Evolutionary conservation across 2,888 invertebrate species (phyloP).

Genomic region (Drosophila neoperkinsi): DNA sequence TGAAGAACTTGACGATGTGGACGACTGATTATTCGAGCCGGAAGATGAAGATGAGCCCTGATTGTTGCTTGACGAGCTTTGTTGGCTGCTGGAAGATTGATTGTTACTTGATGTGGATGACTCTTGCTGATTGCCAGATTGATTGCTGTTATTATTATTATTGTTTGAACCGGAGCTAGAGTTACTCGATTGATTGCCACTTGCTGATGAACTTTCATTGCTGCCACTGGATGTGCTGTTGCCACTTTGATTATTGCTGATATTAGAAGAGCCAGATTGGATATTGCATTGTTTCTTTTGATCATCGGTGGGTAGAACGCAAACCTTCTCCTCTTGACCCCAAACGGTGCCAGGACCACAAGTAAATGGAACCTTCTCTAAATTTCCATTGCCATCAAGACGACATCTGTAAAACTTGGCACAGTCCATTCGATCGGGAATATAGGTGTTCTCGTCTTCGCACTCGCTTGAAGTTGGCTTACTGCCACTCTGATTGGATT

Average conservation of each 20-base stretch:
- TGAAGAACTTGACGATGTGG: constrained; percentile 36
- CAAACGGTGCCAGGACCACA: constrained; percentile 87
- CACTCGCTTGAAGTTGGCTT: constrained; percentile 73
- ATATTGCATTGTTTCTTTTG: constrained; percentile 75
- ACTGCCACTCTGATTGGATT: constrained; percentile 20
- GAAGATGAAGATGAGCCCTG: constrained; percentile 42
- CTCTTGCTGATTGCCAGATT: constrained; percentile 47
- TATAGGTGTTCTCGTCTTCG: constrained; percentile 83
- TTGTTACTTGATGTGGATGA: constrained; percentile 51
- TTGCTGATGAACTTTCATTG: constrained; percentile 36
- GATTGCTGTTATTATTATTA: constrained; percentile 28
- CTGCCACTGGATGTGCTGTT: constrained; percentile 33
- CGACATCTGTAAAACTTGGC: constrained; percentile 87
- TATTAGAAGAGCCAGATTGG: constrained; percentile 35
- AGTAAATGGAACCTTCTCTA: constrained; percentile 86
- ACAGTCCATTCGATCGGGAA: constrained; percentile 86
- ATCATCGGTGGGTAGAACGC: constrained; percentile 84
- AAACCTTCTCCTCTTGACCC: constrained; percentile 87
- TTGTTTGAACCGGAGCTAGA: constrained; percentile 19
- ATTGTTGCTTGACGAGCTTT: constrained; percentile 19
- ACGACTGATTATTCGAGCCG: constrained; percentile 45
- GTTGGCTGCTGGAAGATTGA: constrained; percentile 38
- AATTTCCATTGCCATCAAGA: constrained; percentile 84
- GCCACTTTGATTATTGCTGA: constrained; percentile 21
- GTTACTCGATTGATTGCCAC: constrained; percentile 35